These are phyloP conservation scores for Sesia apiformis DNA, from an alignment of 2,888 invertebrate species.

Conservation along the genomic window DNA sequence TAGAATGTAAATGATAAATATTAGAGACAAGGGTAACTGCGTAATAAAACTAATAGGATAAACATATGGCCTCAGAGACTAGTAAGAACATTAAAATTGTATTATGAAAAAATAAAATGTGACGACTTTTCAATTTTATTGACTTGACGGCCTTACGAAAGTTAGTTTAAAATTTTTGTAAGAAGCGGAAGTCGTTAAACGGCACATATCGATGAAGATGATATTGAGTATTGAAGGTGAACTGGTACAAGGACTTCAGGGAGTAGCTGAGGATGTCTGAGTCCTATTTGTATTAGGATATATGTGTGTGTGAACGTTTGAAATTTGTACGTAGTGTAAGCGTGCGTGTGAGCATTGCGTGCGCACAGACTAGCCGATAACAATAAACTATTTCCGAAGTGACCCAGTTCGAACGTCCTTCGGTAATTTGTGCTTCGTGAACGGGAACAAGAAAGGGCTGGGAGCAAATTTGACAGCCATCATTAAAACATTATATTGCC, in stretches of 20 bases:
- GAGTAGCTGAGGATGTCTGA: slow-evolving; percentile 43
- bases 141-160: slow-evolving; percentile 60
- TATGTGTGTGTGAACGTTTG: slow-evolving; percentile 57
- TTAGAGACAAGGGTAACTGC: slow-evolving; percentile 60
- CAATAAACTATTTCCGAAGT: slow-evolving; percentile 76
- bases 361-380: slow-evolving; percentile 69
- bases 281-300: slow-evolving; percentile 49
- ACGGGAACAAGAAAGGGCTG: slow-evolving; percentile 72
- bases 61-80: slow-evolving; percentile 50
- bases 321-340: slow-evolving; percentile 41
- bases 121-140: slow-evolving; percentile 60
- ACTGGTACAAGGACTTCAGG: slow-evolving; percentile 47
- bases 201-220: slow-evolving; percentile 29
- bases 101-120: slow-evolving; percentile 48
- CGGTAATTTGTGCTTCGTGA: slow-evolving; percentile 65
- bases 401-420: slow-evolving; percentile 73
- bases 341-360: slow-evolving; percentile 59
- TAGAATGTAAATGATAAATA: slow-evolving; percentile 36
- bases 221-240: slow-evolving; percentile 51
- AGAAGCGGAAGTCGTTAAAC: slow-evolving; percentile 57
- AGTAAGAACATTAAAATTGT: slow-evolving; percentile 43
- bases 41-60: slow-evolving; percentile 61
- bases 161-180: slow-evolving; percentile 37
- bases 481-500: slow-evolving; percentile 42
- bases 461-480: slow-evolving; percentile 46